These are phyloP conservation scores for Drosophila sucinea DNA, from an alignment of 1,140 invertebrate species.

Conservation along the genomic window DNA sequence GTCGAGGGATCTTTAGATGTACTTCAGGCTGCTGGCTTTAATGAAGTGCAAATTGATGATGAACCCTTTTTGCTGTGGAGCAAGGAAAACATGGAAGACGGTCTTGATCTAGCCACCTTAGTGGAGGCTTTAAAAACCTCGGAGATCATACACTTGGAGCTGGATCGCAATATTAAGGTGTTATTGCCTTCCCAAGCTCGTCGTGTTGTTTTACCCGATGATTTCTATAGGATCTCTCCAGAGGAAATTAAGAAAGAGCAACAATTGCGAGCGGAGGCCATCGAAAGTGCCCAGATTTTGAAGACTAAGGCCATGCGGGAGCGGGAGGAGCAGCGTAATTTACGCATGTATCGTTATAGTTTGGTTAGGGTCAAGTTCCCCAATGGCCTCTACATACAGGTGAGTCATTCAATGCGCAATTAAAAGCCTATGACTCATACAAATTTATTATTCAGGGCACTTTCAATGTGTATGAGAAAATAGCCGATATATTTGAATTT, in stretches of 20 bases:
- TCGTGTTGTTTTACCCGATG: constrained; percentile 89
- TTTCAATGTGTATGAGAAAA: constrained; percentile 91
- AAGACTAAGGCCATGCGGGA: constrained; percentile 97
- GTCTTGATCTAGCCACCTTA: constrained; percentile 85
- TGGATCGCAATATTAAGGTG: constrained; percentile 94
- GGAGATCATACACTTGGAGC: constrained; percentile 91
- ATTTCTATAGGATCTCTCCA: constrained; percentile 91
- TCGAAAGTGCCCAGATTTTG: constrained; percentile 92
- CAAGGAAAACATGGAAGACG: constrained; percentile 56
- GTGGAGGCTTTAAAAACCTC: constrained; percentile 90
- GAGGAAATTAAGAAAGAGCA: constrained; percentile 95
- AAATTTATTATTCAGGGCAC: constrained; percentile 86
- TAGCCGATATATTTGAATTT: constrained; percentile 88
- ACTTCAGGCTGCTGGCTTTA: constrained; percentile 92
- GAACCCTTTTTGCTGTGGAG: constrained; percentile 75
- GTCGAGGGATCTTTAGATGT: constrained; percentile 93
- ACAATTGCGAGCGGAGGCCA: constrained; percentile 88
- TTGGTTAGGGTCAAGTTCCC: constrained; percentile 94
- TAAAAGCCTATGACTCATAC: constrained; percentile 9
- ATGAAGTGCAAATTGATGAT: constrained; percentile 84
- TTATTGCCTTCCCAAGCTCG: constrained; percentile 89
- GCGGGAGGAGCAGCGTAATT: constrained; percentile 90
- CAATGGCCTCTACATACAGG: constrained; percentile 92
- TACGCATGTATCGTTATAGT: constrained; percentile 92
- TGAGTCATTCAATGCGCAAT: constrained; percentile 69